These are phyloP conservation scores for Andrena marginata DNA, from an alignment of 2,888 invertebrate species.

Conservation along the genomic window DNA sequence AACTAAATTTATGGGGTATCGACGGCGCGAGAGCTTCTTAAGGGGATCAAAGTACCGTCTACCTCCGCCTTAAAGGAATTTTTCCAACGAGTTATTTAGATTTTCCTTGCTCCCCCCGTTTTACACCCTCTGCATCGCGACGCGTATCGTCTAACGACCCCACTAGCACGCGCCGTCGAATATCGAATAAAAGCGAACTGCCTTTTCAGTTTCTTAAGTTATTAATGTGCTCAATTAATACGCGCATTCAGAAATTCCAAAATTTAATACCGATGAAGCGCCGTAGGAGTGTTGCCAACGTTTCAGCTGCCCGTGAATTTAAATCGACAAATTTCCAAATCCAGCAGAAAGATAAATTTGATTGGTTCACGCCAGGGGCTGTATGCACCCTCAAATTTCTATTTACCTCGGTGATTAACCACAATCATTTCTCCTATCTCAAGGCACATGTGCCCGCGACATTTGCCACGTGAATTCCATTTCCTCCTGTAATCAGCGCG, in stretches of 20 bases:
- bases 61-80: slow-evolving; percentile 33
- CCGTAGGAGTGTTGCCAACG: too few species aligned
- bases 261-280: too few species aligned
- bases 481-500: slow-evolving; percentile 41
- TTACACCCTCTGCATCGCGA: not conserved
- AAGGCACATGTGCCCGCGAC: slow-evolving; percentile 31
- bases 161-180: slow-evolving; percentile 12
- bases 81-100: slow-evolving; percentile 54
- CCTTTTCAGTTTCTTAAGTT: not conserved
- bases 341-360: too few species aligned
- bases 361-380: too few species aligned
- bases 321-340: too few species aligned
- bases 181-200: not conserved
- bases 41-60: slow-evolving; percentile 41
- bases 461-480: slow-evolving; percentile 47
- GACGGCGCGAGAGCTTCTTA: slow-evolving; percentile 40
- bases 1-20: slow-evolving; percentile 66
- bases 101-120: not conserved
- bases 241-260: too few species aligned
- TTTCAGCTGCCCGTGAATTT: too few species aligned
- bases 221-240: too few species aligned
- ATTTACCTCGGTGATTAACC: slow-evolving; percentile 55
- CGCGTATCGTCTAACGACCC: not conserved
- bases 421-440: slow-evolving; percentile 63
- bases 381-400: not conserved